Evolutionary conservation across 2,888 invertebrate genomes (phyloP), one percentile per base, ranked within the genome.

Genomic region (Sthenelais limicola): DNA sequence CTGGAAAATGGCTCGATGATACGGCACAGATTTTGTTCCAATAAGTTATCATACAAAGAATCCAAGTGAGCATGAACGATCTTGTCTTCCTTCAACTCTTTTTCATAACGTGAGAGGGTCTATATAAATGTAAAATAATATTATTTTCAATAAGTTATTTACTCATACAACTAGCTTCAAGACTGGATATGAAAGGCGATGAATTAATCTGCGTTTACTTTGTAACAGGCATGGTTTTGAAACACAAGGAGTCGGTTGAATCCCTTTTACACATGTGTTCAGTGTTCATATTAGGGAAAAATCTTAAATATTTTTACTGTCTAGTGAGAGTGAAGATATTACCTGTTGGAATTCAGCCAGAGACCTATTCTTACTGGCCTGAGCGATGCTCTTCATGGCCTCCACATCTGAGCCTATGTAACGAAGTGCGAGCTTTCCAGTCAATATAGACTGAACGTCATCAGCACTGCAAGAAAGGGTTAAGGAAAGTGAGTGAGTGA

Each of bases 1-100:
- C 95, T 91, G 80, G 97, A 97, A 89, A 98, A 99, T 0, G 99
- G 99, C 89, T 99, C 99, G 78, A 99, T 98, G 82, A 99, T 95
- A 78, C 98, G 92, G 89, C 96, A 97, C 81, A 99, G 91, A 90
- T 99, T 99, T 89, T 99, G 98, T 89, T 99, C 99, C 88, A 99
- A 90, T 94, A 99, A 97, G 80, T 96, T 97, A 85, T 99, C 98
- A 85, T 98, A 98, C 47, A 99, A 90, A 18, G 98, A 95, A 75
- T 95, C 96, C 80, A 99, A 92, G 89, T 99, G 99, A 81, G 97
- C 96, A 84, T 95, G 92, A 4, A 99, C 97, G 74, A 99, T 98
- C 70, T 95, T 94, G 90, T 99, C 99, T 83, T 97, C 95, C 85
- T 95, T 95, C 71, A 98, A 88, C 89, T 98, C 95, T 73, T 91